Base-by-base conservation (phyloP, 2,888 invertebrate species). In the Sipha maydis region DNA sequence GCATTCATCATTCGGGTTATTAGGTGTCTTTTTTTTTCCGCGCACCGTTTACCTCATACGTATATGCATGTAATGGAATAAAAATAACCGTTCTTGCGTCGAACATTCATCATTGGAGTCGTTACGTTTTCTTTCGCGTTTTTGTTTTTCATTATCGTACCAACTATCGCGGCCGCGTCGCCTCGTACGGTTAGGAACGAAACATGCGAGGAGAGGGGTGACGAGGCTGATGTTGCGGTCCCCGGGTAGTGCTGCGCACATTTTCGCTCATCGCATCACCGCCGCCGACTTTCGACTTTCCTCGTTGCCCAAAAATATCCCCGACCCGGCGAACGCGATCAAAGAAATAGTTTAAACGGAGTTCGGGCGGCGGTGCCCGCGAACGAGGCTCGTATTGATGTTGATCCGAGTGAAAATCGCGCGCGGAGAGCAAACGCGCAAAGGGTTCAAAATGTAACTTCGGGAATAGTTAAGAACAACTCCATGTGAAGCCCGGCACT, bases 291-390 rank as follows among this genome's bases (percentile, higher is more conserved):
- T 25, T 7, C n/a, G 34, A 19, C 31, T 21, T 25, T 7, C 41
- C 38, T 28, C 61, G 38, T 11, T 31, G 48, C 28, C n/a, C 28
- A 14, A 67, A 85, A 76, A 41, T 67, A 67, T 31, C 76, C 3
- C 25, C 76, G 25, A 67, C 61, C 41, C 11, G 25, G 61, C 67
- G 61, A 21, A 19, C 84, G 41, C 61, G 76, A 76, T 85, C 84
- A 85, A 85, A 85, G 84, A 77, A 85, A 85, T 76, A 85, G 76
- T 76, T 76, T 83, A 31, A 85, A 76, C 61, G 61, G 31, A 85
- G 61, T 76, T 85, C 76, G 67, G 76, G n/a, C 38, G 38, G 25
- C 54, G 48, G 34, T 34, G n/a, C n/a, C n/a, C n/a, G n/a, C n/a
- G n/a, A n/a, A n/a, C 56, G 78, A 19, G 3, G 19, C n/a, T 38